phyloP scores from a whole-genome alignment of 2,113 vertebrate species.

The Menura novaehollandiae region DNA sequence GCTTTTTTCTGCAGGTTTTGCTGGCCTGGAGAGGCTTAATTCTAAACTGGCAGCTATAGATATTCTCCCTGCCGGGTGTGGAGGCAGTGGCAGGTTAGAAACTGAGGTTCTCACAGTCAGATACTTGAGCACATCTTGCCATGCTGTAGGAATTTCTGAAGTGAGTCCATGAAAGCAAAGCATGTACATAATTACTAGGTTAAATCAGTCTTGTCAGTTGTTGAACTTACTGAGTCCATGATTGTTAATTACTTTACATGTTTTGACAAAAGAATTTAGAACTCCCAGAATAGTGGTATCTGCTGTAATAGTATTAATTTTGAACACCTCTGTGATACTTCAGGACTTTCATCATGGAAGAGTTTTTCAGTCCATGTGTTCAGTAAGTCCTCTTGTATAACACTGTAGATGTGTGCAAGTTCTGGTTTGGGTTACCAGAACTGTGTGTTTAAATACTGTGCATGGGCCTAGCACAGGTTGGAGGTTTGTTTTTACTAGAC shows the following conservation, averaged over 20 bases:
- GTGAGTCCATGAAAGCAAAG: not conserved
- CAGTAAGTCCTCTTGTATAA: not conserved
- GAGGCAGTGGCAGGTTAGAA: not conserved
- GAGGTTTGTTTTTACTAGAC: not conserved
- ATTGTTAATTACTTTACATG: not conserved
- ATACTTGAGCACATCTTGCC: not conserved
- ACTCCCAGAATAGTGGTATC: not conserved
- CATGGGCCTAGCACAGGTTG: not conserved
- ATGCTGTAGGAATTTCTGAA: not conserved
- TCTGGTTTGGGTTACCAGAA: not conserved
- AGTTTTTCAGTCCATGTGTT: not conserved
- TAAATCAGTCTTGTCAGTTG: not conserved
- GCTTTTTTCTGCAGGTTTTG: not conserved
- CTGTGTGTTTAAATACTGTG: not conserved
- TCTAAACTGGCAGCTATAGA: not conserved
- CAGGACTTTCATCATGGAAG: not conserved
- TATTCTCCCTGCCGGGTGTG: not conserved
- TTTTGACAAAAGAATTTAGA: not conserved
- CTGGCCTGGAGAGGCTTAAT: not conserved
- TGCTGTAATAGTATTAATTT: not conserved
- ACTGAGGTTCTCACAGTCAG: not conserved
- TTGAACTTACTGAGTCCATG: not conserved
- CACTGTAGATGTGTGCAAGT: fast-evolving
- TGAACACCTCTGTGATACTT: not conserved
- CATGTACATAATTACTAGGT: not conserved